Conservation (phyloP, 2,797 vertebrate genomes). For the Gymnopithys bicolor region DNA sequence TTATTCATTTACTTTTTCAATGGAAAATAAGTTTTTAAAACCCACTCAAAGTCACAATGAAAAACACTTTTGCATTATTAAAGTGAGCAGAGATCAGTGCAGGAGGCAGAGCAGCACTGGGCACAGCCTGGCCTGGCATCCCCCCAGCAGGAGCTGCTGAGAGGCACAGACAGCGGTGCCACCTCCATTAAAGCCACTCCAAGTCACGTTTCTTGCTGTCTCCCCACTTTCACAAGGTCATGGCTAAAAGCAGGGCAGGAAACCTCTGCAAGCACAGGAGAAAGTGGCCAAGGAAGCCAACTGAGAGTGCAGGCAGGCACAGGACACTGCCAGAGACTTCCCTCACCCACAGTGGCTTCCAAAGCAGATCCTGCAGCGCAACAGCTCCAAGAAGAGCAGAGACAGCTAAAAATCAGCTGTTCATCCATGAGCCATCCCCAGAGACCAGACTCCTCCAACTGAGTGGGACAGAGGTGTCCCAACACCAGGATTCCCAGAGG, state of each 20-base stretch:
- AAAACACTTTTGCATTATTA: background rate
- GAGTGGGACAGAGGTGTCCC: background rate
- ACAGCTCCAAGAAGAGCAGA: background rate
- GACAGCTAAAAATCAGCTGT: background rate
- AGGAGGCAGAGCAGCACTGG: background rate
- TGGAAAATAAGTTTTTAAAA: background rate
- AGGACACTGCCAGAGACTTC: background rate
- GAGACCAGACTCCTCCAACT: background rate
- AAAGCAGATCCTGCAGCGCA: background rate
- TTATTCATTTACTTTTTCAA: background rate
- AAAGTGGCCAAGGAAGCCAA: background rate
- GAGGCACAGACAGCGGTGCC: background rate
- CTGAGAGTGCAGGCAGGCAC: background rate
- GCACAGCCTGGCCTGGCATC: background rate
- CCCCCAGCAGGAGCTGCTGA: background rate
- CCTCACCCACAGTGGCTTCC: background rate
- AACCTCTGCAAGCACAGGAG: background rate
- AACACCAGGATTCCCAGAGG: background rate
- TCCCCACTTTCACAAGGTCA: background rate
- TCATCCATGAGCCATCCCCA: background rate
- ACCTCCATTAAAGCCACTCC: background rate
- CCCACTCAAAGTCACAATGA: background rate
- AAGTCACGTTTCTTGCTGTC: accelerated
- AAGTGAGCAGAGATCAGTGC: background rate
- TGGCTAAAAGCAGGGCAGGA: background rate